Evolutionary conservation across 2,888 invertebrate genomes (phyloP).

Genomic region (Ramazzottius varieornatus): DNA sequence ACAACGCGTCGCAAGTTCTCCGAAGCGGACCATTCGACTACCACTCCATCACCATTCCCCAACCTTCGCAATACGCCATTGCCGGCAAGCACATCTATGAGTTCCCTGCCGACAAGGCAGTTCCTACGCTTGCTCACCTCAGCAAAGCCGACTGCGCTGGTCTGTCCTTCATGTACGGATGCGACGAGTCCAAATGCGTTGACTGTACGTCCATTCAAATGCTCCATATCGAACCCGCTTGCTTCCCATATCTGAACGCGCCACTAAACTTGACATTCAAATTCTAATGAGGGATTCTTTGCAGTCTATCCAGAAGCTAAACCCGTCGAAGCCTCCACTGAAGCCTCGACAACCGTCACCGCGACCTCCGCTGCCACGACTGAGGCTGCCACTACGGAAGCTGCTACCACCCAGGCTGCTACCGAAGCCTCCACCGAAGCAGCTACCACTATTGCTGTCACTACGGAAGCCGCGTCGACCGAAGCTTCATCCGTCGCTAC

Average conservation of each 20-base stretch:
- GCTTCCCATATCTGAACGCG: too few species aligned
- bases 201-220: neutral
- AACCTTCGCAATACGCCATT: neutral
- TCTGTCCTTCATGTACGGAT: neutral
- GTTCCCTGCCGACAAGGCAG: neutral
- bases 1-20: neutral
- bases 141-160: neutral
- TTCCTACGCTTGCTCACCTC: neutral
- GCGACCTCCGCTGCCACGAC: neutral
- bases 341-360: neutral
- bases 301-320: too few species aligned
- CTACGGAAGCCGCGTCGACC: neutral
- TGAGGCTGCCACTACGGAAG: neutral
- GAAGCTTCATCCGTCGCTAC: too few species aligned
- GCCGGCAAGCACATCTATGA: neutral
- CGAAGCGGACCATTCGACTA: neutral
- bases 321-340: neutral
- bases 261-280: too few species aligned
- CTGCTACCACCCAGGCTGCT: too few species aligned
- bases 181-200: neutral
- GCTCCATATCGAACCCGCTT: too few species aligned
- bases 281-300: too few species aligned
- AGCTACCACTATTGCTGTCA: neutral
- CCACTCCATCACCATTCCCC: neutral
- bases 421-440: too few species aligned